Percentiles rank a stretch among this genome's conserved stretches.
Evolutionary conservation across 2,113 vertebrate genomes (phyloP).

Genomic region (Alces alces): DNA sequence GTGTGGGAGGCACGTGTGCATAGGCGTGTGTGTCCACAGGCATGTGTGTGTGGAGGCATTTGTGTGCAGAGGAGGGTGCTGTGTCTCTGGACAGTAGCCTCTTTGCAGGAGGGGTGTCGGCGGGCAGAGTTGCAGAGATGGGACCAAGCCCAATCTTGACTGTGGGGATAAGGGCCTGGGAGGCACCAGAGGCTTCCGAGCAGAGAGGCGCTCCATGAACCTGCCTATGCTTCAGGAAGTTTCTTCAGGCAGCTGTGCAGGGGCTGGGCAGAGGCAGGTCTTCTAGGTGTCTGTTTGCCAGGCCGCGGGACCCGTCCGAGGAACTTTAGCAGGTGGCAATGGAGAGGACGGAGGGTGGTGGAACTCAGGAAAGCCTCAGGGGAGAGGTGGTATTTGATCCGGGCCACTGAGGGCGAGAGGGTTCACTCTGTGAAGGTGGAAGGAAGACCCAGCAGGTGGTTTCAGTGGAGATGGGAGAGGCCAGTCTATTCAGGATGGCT

Average conservation of each 20-base stretch:
- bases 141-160: not conserved
- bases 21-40: not conserved
- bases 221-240: not conserved
- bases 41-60: not conserved
- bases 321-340: rapidly evolving
- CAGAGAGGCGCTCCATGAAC: not conserved
- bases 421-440: not conserved
- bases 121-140: not conserved
- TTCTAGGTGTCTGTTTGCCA: rapidly evolving
- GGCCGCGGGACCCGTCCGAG: rapidly evolving
- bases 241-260: not conserved
- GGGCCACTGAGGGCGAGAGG: not conserved
- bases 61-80: rapidly evolving
- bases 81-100: not conserved
- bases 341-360: not conserved
- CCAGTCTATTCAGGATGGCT: not conserved
- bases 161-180: not conserved
- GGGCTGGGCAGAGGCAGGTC: not conserved
- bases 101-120: not conserved
- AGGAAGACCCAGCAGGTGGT: not conserved
- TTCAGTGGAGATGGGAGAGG: not conserved
- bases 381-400: not conserved
- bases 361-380: not conserved
- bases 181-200: not conserved
- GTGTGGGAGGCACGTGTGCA: not conserved